phyloP scores from a whole-genome alignment of 2,113 vertebrate species.

The Daphoenositta chrysoptera region DNA sequence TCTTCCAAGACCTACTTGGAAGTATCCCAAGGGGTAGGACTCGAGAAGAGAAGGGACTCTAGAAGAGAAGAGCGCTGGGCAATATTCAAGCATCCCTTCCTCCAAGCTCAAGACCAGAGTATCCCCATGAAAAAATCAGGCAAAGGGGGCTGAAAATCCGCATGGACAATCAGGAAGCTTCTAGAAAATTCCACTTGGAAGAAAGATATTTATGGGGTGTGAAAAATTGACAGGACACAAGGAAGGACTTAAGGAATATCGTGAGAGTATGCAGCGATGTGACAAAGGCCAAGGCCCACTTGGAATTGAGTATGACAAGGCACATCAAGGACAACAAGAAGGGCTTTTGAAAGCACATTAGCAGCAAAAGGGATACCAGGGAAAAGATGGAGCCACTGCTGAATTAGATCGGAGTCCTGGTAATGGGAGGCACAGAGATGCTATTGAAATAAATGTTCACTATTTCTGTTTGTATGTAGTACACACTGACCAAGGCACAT shows the following conservation, averaged over 20 bases:
- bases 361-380: neutral
- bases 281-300: neutral
- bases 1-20: neutral
- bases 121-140: fast-evolving
- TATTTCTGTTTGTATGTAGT: neutral
- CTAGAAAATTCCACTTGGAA: neutral
- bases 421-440: neutral
- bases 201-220: neutral
- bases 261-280: too few species aligned
- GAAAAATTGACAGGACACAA: neutral
- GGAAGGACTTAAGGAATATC: neutral
- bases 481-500: neutral
- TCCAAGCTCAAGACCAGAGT: neutral
- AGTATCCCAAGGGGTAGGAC: neutral
- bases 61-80: too few species aligned
- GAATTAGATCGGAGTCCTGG: neutral
- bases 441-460: neutral
- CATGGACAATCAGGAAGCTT: neutral
- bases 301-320: neutral
- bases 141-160: neutral
- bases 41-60: too few species aligned
- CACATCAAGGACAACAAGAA: neutral
- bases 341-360: neutral
- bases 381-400: neutral
- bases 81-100: neutral